Percentiles rank a stretch among this genome's conserved stretches.
These are phyloP conservation scores for Ormyrus thymus DNA, from an alignment of 2,888 invertebrate species.

Conservation along the genomic window DNA sequence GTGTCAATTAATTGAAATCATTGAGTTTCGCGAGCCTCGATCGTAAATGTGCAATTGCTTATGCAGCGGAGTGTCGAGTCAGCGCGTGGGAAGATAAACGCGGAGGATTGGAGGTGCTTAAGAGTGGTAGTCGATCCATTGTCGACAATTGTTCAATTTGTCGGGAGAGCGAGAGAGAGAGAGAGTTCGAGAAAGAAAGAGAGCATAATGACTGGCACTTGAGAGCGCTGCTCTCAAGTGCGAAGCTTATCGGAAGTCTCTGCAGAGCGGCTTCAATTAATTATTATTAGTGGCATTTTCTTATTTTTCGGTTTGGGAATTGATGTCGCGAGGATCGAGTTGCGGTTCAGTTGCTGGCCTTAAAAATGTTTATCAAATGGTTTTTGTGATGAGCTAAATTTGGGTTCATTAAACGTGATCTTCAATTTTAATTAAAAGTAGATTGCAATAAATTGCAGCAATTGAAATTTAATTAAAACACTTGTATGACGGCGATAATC, in stretches of 20 bases:
- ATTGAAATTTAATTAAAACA: too few relatives aligned
- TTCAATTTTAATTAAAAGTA: background rate
- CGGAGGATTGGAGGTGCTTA: slow-evolving; percentile 64
- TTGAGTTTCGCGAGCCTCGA: slow-evolving; percentile 21
- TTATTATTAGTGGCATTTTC: too few relatives aligned
- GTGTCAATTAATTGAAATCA: slow-evolving; percentile 32
- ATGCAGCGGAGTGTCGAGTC: slow-evolving; percentile 14
- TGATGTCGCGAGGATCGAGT: too few relatives aligned
- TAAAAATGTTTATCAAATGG: too few relatives aligned
- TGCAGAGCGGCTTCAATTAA: too few relatives aligned
- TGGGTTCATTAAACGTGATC: background rate
- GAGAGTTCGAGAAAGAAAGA: slow-evolving; percentile 1
- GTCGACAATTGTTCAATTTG: slow-evolving; percentile 70
- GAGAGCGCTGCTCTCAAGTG: background rate
- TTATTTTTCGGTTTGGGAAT: too few relatives aligned
- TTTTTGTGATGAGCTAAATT: too few relatives aligned
- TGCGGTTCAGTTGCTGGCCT: too few relatives aligned
- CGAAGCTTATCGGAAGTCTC: too few relatives aligned
- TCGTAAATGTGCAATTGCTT: slow-evolving; percentile 43
- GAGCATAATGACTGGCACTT: background rate
- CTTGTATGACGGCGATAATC: background rate
- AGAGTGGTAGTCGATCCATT: slow-evolving; percentile 60
- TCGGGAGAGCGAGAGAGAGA: slow-evolving; percentile 53
- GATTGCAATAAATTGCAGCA: background rate
- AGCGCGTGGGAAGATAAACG: slow-evolving; percentile 65